Evolutionary conservation across 1,140 invertebrate species (phyloP), one percentile per base, ranked within the genome.

Genomic region (Microplitis mediator): DNA sequence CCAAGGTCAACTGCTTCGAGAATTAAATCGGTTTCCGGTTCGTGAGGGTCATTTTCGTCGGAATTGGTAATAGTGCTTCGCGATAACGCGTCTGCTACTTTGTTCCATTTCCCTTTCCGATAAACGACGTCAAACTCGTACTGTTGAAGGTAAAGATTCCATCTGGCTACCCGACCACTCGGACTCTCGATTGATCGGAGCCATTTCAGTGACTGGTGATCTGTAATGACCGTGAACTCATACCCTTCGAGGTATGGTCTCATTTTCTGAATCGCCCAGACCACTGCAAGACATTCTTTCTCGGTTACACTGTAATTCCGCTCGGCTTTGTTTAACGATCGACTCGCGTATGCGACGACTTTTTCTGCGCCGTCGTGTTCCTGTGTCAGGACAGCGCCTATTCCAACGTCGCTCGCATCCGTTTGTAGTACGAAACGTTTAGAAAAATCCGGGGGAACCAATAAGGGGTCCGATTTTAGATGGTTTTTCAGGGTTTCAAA

Each of bases 191-290:
- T 76, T 2, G 77, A 77, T 35, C 78, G 73, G 4, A 90, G 75
- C 83, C 85, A 90, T 36, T 75, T 73, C 4, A 90, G 75, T 9
- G 83, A 80, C 36, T 80, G 75, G 72, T 89, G 86, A 70, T 90
- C 88, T 0, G 88, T 89, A 14, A 84, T 74, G 0, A 89, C 80
- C 4, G 56, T 82, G 69, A 90, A 88, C 31, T 81, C 72, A 5
- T 69, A 78, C 3, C 81, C 82, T 68, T 84, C 80, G 3, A 90
- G 66, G 78, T 85, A 90, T n/a, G 74, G 73, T 31, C 78, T 52
- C 70, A 87, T 86, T 51, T 86, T 81, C 64, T 87, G 76, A 2
- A 89, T 76, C 3, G 80, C 82, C 74, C 78, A 81, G 5, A 89
- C 50, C 8, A 89, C 80, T 0, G 86, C 86, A 32, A 89, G 74